Conservation (phyloP, 2,113 vertebrate species). For the Phalacrocorax carbo region DNA sequence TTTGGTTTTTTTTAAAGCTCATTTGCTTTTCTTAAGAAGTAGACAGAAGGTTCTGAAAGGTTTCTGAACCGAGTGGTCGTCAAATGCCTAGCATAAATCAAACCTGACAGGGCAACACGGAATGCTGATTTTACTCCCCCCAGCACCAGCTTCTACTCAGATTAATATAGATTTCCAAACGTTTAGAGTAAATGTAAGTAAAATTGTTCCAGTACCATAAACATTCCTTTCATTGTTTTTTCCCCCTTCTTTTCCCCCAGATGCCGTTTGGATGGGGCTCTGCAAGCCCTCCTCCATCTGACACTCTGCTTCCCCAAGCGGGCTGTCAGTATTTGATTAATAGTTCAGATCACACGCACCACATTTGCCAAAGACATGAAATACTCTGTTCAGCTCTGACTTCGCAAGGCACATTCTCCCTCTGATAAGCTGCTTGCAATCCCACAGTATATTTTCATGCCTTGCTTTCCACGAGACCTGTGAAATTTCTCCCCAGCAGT, state of each 20-base stretch:
- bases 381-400: constrained; percentile 2
- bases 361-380: constrained; percentile 46
- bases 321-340: constrained; percentile 44
- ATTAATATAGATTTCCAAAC: constrained; percentile 38
- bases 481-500: constrained; percentile 44
- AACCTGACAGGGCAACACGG: not conserved
- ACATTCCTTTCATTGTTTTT: constrained; percentile 25
- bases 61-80: constrained; percentile 34
- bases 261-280: constrained; percentile 25
- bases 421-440: not conserved
- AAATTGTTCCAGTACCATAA: not conserved
- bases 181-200: not conserved
- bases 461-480: not conserved
- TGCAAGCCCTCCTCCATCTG: constrained; percentile 19
- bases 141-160: not conserved
- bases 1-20: not conserved
- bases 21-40: not conserved
- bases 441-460: constrained; percentile 11
- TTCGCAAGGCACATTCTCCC: constrained; percentile 14
- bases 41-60: not conserved
- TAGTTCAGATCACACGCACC: constrained; percentile 30
- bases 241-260: not conserved
- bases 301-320: constrained; percentile 7
- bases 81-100: constrained; percentile 54
- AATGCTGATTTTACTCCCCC: not conserved